Base-by-base conservation (phyloP, 2,113 vertebrate genomes). In the Leucopsar rothschildi region DNA sequence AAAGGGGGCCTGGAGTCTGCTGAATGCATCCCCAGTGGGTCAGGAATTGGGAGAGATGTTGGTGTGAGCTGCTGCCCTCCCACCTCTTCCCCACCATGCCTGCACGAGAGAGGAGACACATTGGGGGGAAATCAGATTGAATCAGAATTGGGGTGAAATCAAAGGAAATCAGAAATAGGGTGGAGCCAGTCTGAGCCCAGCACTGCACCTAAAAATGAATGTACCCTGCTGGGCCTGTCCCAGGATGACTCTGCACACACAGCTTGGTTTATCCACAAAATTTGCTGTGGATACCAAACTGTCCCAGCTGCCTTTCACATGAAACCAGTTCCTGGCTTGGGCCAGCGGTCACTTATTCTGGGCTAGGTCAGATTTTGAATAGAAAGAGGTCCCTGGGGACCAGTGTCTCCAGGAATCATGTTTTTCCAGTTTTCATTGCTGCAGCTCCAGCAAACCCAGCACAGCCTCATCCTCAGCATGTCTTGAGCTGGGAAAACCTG, bases 71-170 rank as follows among this genome's bases (percentile, higher is more conserved):
- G 52, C 40, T 14, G 2, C 33, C 29, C 45, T 37, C 33, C 35
- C 60, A 27, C 9, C 22, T 66, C 31, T 50, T 73, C 57, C 63
- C 75, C 39, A 20, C 12, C 60, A 10, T 37, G 25, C 5, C 37
- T 50, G 45, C 25, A 14, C 0, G 0, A 39, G 21, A 55, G 25
- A 60, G 16, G 57, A 44, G 27, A 1, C 5, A 33, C 1, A 8
- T 0, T 0, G 0, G 44, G 57, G 35, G 49, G 42, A 56, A 71
- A 82, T 20, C 15, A 25, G 31, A 13, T 2, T 20, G 6, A 52
- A 31, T 25, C 45, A 29, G 55, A 16, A 42, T 12, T 35, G 3
- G 47, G 31, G 9, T 21, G 52, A 39, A 70, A 63, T 35, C 11
- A 35, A 47, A 24, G 20, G 15, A 29, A 29, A 84, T 28, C 69